A percentile compares a stretch with the other conserved stretches of the same genome.
Evolutionary conservation across 2,797 vertebrate genomes (phyloP).

Genomic region (Bradypus variegatus): DNA sequence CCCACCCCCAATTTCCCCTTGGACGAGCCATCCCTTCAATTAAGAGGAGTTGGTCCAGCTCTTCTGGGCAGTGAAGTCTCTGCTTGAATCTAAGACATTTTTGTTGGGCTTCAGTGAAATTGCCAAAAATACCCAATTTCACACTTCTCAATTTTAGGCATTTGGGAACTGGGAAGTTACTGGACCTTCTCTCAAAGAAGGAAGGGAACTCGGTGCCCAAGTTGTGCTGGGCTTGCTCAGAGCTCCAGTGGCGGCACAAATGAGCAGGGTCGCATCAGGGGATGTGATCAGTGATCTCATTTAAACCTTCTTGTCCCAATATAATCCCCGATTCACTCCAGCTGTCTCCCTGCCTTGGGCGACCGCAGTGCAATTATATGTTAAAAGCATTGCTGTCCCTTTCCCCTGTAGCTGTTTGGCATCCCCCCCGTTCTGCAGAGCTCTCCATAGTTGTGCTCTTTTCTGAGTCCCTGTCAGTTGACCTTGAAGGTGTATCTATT

Average conservation of each 20-base stretch:
- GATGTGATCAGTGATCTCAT: background rate
- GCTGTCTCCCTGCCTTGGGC: background rate
- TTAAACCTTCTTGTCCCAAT: background rate
- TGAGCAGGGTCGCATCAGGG: background rate
- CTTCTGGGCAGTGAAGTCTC: background rate
- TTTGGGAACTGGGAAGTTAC: background rate
- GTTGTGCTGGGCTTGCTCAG: background rate
- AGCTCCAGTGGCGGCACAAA: background rate
- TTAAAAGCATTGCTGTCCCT: constrained; percentile 1
- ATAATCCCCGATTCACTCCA: background rate
- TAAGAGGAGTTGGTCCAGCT: background rate
- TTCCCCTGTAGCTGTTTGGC: background rate
- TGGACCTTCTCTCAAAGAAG: background rate
- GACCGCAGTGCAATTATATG: background rate
- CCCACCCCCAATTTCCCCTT: background rate
- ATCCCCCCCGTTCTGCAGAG: background rate
- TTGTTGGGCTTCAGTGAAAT: background rate
- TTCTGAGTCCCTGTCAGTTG: background rate
- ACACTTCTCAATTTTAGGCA: background rate
- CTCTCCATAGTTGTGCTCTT: background rate
- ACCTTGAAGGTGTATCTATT: background rate
- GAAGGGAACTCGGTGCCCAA: background rate
- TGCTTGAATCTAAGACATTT: background rate
- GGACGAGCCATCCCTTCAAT: background rate
- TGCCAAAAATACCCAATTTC: background rate